phyloP scores from a whole-genome alignment of 2,888 invertebrate genomes.

The Tetragnatha montana region DNA sequence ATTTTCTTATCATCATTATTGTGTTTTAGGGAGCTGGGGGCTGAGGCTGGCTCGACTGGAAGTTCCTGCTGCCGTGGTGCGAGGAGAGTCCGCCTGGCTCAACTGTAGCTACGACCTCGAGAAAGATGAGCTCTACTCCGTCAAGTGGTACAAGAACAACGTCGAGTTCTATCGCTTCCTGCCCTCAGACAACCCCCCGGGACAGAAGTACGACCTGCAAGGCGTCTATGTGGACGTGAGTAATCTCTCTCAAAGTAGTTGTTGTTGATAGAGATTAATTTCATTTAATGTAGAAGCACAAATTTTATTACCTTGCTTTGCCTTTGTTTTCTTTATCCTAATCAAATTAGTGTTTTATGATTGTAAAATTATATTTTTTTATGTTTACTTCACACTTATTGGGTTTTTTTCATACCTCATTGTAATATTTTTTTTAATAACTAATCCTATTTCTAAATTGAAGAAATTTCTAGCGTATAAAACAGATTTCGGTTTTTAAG shows the following conservation, averaged over 20 bases:
- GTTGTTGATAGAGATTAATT: not conserved
- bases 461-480: not conserved
- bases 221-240: slow-evolving; percentile 72
- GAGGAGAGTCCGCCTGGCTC: slow-evolving; percentile 72
- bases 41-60: slow-evolving; percentile 64
- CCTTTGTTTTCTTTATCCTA: too few species aligned
- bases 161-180: slow-evolving; percentile 72
- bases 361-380: too few species aligned
- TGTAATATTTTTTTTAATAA: too few species aligned
- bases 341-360: too few species aligned
- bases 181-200: slow-evolving; percentile 68
- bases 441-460: too few species aligned
- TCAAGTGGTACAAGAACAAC: slow-evolving; percentile 74
- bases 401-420: too few species aligned
- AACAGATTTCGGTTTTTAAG: not conserved
- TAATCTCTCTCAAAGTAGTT: slow-evolving; percentile 22
- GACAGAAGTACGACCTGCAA: slow-evolving; percentile 71
- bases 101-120: slow-evolving; percentile 73
- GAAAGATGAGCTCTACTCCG: slow-evolving; percentile 73
- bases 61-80: slow-evolving; percentile 65
- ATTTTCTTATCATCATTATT: too few species aligned
- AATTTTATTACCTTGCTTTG: too few species aligned
- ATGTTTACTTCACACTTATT: too few species aligned
- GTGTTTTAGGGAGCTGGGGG: slow-evolving; percentile 49
- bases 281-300: too few species aligned